Evolutionary conservation across 2,113 vertebrate genomes (phyloP).

Genomic region (Crotalus viridis): DNA sequence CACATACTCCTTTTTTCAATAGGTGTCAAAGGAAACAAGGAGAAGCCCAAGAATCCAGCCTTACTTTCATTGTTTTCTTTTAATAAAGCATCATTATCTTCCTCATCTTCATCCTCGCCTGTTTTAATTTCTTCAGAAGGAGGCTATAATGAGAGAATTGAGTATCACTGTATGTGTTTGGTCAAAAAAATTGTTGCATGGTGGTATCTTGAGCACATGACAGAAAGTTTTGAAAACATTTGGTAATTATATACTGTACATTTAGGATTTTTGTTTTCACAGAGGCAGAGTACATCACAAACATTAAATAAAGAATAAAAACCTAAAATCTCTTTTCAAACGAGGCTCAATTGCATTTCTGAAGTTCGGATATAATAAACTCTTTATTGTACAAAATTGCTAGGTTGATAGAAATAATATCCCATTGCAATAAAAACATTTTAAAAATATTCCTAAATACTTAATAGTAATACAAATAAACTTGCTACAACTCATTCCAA

Average conservation of each 20-base stretch:
- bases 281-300: not conserved
- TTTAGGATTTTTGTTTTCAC: not conserved
- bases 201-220: not conserved
- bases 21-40: conserved; percentile 28
- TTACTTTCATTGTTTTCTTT: conserved; percentile 98
- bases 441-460: not conserved
- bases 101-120: conserved; percentile 93
- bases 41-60: conserved; percentile 63
- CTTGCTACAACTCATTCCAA: not conserved
- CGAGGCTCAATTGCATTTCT: not conserved
- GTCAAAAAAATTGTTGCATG: conserved; percentile 31
- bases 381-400: not conserved
- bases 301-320: not conserved
- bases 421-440: not conserved
- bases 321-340: not conserved
- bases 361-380: not conserved
- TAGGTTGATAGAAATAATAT: not conserved
- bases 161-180: conserved; percentile 49
- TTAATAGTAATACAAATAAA: not conserved
- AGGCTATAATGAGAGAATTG: conserved; percentile 75
- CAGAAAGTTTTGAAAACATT: not conserved
- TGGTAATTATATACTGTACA: accelerated
- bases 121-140: conserved; percentile 99
- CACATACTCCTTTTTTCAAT: conserved; percentile 7
- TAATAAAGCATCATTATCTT: conserved; percentile 95